Evolutionary conservation across 37 sponge, comb jelly and placozoan species (phyloP).

Genomic region (Oopsacas minuta): DNA sequence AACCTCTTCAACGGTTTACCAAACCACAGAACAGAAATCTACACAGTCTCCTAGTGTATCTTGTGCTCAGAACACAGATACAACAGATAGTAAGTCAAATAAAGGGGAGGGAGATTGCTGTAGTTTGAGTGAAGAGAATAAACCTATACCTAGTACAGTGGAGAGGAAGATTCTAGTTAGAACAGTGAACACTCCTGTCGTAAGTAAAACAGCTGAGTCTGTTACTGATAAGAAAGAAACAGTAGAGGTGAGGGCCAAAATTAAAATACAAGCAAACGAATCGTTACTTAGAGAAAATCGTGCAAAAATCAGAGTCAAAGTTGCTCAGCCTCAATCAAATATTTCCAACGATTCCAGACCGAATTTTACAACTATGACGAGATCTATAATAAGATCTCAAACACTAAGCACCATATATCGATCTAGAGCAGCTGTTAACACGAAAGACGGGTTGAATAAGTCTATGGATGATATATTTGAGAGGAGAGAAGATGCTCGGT

Average conservation of each 20-base stretch:
- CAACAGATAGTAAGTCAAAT: not conserved
- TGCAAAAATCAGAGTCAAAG: not conserved
- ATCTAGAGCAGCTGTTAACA: not conserved
- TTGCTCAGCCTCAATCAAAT: not conserved
- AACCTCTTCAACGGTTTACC: not conserved
- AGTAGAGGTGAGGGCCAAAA: not conserved
- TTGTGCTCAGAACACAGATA: not conserved
- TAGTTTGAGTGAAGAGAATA: not conserved
- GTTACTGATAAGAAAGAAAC: not conserved
- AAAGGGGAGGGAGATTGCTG: not conserved
- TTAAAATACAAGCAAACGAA: constrained; percentile 4
- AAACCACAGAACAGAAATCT: not conserved
- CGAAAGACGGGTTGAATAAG: not conserved
- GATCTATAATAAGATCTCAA: no score
- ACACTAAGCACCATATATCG: not conserved
- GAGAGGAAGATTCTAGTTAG: not conserved
- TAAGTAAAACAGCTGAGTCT: not conserved
- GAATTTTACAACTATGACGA: not conserved
- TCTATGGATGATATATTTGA: not conserved
- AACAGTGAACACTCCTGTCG: not conserved
- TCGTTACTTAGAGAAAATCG: not conserved
- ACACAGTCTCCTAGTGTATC: not conserved
- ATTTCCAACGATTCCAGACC: not conserved
- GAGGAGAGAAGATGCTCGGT: not conserved
- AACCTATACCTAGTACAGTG: not conserved